Evolutionary conservation across 2,113 vertebrate species (phyloP).

Genomic region (Anguilla rostrata): DNA sequence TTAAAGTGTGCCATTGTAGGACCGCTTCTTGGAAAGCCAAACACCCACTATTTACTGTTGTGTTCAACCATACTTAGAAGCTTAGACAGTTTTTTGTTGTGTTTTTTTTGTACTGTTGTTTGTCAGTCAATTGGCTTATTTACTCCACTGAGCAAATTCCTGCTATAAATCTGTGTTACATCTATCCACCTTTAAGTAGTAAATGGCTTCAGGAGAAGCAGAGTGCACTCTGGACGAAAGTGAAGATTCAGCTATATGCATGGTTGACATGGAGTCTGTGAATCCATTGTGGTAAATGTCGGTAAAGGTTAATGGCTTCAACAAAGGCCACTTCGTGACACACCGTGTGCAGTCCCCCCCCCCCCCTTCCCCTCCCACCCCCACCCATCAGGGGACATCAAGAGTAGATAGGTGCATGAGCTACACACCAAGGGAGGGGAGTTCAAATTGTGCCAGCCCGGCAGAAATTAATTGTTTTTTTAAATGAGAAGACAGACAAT

Average conservation of each 20-base stretch:
- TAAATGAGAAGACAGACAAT: background rate
- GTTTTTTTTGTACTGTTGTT: background rate
- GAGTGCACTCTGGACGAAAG: background rate
- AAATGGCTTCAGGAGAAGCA: background rate
- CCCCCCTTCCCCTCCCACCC: background rate
- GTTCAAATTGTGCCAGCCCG: background rate
- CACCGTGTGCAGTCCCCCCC: background rate
- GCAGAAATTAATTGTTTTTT: background rate
- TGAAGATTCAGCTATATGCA: conserved; percentile 12
- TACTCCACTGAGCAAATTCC: background rate
- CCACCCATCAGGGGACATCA: background rate
- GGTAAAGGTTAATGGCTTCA: conserved; percentile 42
- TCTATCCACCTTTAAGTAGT: background rate
- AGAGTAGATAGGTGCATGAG: background rate
- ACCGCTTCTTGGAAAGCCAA: background rate
- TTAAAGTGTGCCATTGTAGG: background rate
- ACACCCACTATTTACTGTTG: background rate
- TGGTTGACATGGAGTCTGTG: conserved; percentile 34
- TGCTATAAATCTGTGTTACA: background rate
- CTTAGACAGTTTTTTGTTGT: no score
- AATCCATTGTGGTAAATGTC: conserved; percentile 35
- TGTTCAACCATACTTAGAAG: background rate
- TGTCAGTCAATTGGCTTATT: background rate
- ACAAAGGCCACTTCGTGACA: conserved; percentile 35
- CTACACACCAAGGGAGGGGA: background rate